A percentile compares a stretch with the other conserved stretches of the same genome.
Conservation (phyloP, 2,797 vertebrate genomes). For the Malacoctenus gilli region DNA sequence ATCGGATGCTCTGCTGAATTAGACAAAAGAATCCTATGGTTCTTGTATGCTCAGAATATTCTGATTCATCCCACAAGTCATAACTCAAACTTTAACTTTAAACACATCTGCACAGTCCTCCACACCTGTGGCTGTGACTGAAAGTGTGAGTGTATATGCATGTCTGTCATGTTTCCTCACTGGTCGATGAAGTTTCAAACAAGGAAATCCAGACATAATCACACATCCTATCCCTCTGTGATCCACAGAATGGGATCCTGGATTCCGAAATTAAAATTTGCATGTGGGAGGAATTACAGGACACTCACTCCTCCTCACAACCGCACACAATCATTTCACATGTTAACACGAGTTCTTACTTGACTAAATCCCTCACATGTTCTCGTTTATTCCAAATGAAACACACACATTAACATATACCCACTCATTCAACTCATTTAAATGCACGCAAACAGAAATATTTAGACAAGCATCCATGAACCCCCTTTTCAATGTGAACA, state of each 20-base stretch:
- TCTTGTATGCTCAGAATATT: constrained; percentile 27
- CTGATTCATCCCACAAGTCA: constrained; percentile 33
- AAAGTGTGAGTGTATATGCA: constrained; percentile 10
- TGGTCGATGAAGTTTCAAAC: constrained; percentile 78
- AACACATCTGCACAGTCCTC: constrained; percentile 23
- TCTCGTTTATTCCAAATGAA: constrained; percentile 8
- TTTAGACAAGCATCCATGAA: no score
- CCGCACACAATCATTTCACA: constrained; percentile 18
- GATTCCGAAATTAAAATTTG: constrained; percentile 43
- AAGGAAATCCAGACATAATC: constrained; percentile 75
- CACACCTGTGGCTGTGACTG: constrained; percentile 14
- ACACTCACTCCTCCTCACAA: constrained; percentile 6
- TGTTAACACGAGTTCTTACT: constrained; percentile 37
- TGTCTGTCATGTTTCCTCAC: constrained; percentile 37
- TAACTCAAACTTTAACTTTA: constrained; percentile 22
- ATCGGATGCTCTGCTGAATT: no score
- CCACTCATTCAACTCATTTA: constrained; percentile 15
- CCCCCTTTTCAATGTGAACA: no score
- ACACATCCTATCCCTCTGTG: constrained; percentile 61
- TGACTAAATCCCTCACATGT: constrained; percentile 14
- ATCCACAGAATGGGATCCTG: constrained; percentile 67
- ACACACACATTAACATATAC: constrained; percentile 1
- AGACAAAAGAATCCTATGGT: constrained; percentile 6
- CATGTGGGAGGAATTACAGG: constrained; percentile 28
- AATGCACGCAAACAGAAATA: not conserved